These are phyloP conservation scores for Corythoichthys haematopterus DNA, from an alignment of 2,113 vertebrate genomes.

Conservation along the genomic window DNA sequence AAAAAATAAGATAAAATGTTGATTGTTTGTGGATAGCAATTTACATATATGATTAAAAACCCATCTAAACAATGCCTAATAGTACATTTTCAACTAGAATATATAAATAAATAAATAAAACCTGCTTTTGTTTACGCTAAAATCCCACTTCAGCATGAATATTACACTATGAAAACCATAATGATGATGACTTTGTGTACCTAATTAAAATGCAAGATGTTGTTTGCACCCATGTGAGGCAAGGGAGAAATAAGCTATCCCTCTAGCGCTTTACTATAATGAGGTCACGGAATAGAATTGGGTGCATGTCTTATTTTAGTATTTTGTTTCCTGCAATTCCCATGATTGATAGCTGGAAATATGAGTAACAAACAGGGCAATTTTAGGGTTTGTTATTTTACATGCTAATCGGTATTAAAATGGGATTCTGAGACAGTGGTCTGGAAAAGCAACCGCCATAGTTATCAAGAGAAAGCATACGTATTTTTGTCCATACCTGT, in stretches of 20 bases:
- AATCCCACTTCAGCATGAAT: constrained; percentile 10
- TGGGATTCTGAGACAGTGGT: constrained; percentile 3
- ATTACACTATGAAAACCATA: constrained; percentile 33
- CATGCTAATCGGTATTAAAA: constrained; percentile 5
- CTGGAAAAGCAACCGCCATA: constrained; percentile 9
- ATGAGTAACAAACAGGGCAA: constrained; percentile 1
- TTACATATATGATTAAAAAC: too few species aligned
- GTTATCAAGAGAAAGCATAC: constrained; percentile 10
- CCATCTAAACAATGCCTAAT: neutral
- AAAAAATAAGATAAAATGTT: neutral
- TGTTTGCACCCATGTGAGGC: constrained; percentile 22
- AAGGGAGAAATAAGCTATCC: constrained; percentile 12
- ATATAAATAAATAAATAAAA: neutral
- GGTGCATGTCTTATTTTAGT: constrained; percentile 9
- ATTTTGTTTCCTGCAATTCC: neutral
- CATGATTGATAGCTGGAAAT: constrained; percentile 1
- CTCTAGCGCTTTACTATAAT: constrained; percentile 3
- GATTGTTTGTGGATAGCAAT: too few species aligned
- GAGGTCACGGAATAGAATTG: neutral
- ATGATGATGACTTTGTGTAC: constrained; percentile 26
- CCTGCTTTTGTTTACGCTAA: constrained; percentile 13
- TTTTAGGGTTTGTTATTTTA: neutral
- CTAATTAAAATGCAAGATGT: constrained; percentile 40
- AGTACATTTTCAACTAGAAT: neutral
- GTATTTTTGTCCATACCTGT: constrained; percentile 12